Evolutionary conservation across 1,140 invertebrate species (phyloP), one percentile per base, ranked within the genome.

Genomic region (Drosophila repleta): DNA sequence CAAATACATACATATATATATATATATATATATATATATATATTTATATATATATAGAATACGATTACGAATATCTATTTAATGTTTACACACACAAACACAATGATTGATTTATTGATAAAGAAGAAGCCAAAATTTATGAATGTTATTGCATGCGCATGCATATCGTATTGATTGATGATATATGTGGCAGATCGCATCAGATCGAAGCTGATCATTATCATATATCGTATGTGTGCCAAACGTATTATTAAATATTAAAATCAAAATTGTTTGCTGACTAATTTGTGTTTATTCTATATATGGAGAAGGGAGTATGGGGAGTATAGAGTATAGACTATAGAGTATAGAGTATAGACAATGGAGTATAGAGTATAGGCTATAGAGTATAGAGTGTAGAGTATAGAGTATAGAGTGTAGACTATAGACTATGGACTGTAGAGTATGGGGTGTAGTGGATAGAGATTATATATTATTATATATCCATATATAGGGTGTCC

Each of bases 61-160:
- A 57, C 11, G 7, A 43, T 51, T 41, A 21, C 18, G 48, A 3
- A 39, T 45, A 69, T 61, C 71, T 52, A 60, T 52, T 62, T 45
- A 64, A 18, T 35, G 45, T 39, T 51, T 13, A 32, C 24, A 52
- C 49, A 32, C 24, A 52, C 46, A 32, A n/a, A 52, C 26, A 52
- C 24, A 52, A 20, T 37, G 7, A 73, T 53, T 21, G 63, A 67
- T 60, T 55, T 20, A 49, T 61, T 68, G 37, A 72, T 75, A 35
- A 35, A 29, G 4, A 69, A 77, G 78, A 87, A 87, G 83, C 82
- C 82, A 85, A 85, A 85, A 82, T 87, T 87, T 49, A 87, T 82
- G 51, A 74, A 85, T 78, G 74, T 87, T 85, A 68, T 76, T 78
- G 65, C 55, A 35, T 24, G 32, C 78, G 55, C 49, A 68, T 68